Conservation (phyloP, 2,888 invertebrate species). For the Phragmatobia fuliginosa region DNA sequence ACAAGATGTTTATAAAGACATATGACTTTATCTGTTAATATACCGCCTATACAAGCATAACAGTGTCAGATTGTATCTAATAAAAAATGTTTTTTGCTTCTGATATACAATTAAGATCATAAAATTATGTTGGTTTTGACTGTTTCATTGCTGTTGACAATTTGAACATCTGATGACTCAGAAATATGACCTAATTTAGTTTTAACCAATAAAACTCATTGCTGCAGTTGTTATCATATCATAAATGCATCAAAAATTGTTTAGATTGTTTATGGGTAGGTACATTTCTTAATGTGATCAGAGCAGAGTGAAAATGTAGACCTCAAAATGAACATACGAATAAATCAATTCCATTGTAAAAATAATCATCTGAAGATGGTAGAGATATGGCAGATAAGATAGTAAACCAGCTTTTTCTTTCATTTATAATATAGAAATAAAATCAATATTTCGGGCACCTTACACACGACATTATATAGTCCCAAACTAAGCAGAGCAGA, state of each 20-base stretch:
- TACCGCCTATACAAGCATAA: neutral
- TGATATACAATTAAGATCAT: neutral
- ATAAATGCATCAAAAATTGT: neutral
- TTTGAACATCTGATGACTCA: neutral
- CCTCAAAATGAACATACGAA: slow-evolving; percentile 40
- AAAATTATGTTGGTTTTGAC: neutral
- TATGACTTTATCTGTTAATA: neutral
- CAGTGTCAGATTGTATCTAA: neutral
- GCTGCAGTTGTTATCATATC: neutral
- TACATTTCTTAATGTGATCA: slow-evolving; percentile 24
- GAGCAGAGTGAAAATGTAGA: neutral
- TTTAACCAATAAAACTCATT: neutral
- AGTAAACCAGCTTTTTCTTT: neutral
- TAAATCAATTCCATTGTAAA: slow-evolving; percentile 39
- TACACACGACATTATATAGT: too few species aligned
- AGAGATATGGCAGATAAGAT: neutral
- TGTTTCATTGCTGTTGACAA: neutral
- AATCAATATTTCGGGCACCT: too few species aligned
- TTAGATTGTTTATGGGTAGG: neutral
- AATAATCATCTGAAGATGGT: slow-evolving; percentile 29
- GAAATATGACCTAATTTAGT: neutral
- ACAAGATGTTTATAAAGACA: neutral
- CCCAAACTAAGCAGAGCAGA: too few species aligned
- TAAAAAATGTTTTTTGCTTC: neutral
- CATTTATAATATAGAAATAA: too few species aligned